Percentiles rank a stretch among this genome's conserved stretches.
phyloP scores from a whole-genome alignment of 1,140 invertebrate genomes.

The Phthorimaea operculella region DNA sequence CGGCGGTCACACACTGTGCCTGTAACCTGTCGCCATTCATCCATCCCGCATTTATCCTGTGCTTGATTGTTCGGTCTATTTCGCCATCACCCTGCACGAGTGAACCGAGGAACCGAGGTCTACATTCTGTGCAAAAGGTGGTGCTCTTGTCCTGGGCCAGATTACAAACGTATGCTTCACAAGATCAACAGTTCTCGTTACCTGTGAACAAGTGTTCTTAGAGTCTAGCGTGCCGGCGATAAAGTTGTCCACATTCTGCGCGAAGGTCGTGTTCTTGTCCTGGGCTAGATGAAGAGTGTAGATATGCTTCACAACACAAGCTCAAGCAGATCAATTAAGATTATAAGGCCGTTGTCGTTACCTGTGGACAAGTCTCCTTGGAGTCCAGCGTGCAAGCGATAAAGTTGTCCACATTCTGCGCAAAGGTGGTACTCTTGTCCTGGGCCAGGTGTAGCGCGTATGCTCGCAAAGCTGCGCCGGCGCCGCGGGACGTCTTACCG shows the following conservation, averaged over 20 bases:
- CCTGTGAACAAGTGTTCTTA: conserved; percentile 85
- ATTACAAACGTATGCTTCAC: conserved; percentile 82
- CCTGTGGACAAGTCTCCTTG: conserved; percentile 85
- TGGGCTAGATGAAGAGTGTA: conserved; percentile 85
- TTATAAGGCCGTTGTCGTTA: conserved; percentile 21
- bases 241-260: conserved; percentile 92
- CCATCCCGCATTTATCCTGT: too few species aligned
- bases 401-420: conserved; percentile 92
- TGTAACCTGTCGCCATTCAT: too few species aligned
- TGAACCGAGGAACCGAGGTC: too few species aligned
- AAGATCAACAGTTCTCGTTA: conserved; percentile 30
- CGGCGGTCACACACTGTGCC: too few species aligned
- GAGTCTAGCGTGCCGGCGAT: conserved; percentile 94
- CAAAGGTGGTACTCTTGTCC: conserved; percentile 88
- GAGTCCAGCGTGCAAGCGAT: conserved; percentile 94
- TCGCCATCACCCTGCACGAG: too few species aligned
- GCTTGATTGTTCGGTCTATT: too few species aligned
- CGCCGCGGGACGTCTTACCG: conserved; percentile 64
- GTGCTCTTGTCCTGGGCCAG: conserved; percentile 86
- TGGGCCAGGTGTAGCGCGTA: conserved; percentile 85
- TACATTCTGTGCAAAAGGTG: conserved; percentile 89
- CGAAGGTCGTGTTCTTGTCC: conserved; percentile 88
- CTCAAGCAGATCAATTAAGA: too few species aligned
- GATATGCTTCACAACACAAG: too few species aligned
- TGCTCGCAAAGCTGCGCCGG: conserved; percentile 75